Base-by-base conservation (phyloP, 2,113 vertebrate species). In the Oryzias melastigma region DNA sequence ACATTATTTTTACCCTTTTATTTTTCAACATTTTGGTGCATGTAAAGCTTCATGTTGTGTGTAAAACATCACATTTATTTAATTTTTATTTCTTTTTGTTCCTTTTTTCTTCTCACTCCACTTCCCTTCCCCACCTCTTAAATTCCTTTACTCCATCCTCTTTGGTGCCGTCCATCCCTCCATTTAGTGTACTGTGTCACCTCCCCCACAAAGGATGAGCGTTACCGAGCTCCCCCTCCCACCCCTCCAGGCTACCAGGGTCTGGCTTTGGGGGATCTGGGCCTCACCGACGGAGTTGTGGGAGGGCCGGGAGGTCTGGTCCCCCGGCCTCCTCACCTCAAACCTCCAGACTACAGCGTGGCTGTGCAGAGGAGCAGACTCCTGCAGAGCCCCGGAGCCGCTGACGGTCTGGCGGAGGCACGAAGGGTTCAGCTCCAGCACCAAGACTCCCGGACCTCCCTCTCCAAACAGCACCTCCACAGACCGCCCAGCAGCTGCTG, bases 121-220 rank as follows among this genome's bases (percentile, higher is more conserved):
- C 52, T 46, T 3, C 16, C 3, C 46, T 14, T 49, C 52, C n/a
- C 52, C 15, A 41, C 47, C 42, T 14, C 42, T 86, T 7, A n/a
- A 15, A 18, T 25, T n/a, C 25, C 18, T 12, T 58, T 17, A 13
- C 46, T 58, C 89, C 92, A 91, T 75, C 91, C 90, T 90, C 81
- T 71, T 84, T 90, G 66, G 68, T 84, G 91, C 89, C 85, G 46
- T 49, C 52, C 14, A 27, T 77, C 60, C 71, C 57, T 70, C 60
- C 83, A 91, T 85, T 92, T 93, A 98, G 96, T 98, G 90, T 98
- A 98, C 91, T 98, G 96, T 95, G 91, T 98, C 90, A 98, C 95
- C 73, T 96, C 96, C 86, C 92, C 95, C 88, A 88, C 93, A 93
- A 96, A 95, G 94, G 95, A 98, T 67, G 93, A 94, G 93, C 94